Evolutionary conservation across 2,797 vertebrate species (phyloP), one percentile per base, ranked within the genome.

Genomic region (Arrhamphus sclerolepis): DNA sequence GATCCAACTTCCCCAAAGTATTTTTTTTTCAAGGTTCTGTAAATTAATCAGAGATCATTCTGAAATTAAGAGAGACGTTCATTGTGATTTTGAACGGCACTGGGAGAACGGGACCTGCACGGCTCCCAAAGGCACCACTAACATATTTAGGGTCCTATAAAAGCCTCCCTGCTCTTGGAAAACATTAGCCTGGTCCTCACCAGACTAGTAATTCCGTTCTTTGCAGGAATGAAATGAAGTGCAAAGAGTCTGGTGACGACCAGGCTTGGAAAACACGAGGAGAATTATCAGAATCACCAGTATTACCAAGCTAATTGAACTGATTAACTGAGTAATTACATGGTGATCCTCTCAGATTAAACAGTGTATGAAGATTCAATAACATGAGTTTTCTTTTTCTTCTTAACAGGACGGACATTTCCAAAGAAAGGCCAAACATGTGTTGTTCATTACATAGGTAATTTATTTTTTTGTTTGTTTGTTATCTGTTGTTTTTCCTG

Each of bases 381-480:
- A 69, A 84, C 50, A 14, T 38, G 29, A 66, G 31, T 66, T 62
- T 58, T 78, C 22, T 68, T 46, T 66, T 4, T 72, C 21, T 38
- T 29, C 46, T 62, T 18, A 38, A 81, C 93, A 99, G 98, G 96
- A 89, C 94, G 98, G 84, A 99, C 98, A 21, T 99, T 99, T 90
- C 98, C 98, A 70, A 99, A 99, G 94, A 99, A 98, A 91, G 97
- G 96, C 61, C 97, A 98, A 92, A 97, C 94, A 0, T 98, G 96
- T 59, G 96, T 98, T 67, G 98, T 99, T 68, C 98, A 99, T 90
- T 99, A 99, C 89, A 99, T 96, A 95, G 98, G 98, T 98, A 94
- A 94, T 72, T 24, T n/a, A 19, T 9, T 39, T 2, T 9, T 17
- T 52, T 5, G 7, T 49, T 34, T 10, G 53, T 71, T 62, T 7